Percentiles rank a stretch among this genome's conserved stretches.
These are phyloP conservation scores for Paratilapia polleni DNA, from an alignment of 2,113 vertebrate species.

Conservation along the genomic window DNA sequence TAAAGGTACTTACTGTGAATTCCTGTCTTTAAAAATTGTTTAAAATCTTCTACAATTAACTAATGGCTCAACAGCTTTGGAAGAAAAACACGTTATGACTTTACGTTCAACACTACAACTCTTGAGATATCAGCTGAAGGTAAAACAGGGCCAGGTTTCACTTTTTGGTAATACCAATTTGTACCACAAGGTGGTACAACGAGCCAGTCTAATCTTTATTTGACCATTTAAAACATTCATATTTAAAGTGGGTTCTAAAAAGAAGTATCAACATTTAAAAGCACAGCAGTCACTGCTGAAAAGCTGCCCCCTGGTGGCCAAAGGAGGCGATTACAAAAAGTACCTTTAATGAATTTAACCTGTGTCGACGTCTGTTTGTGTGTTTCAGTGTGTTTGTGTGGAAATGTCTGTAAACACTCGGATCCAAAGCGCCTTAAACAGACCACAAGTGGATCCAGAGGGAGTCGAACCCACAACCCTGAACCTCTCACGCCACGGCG, in stretches of 20 bases:
- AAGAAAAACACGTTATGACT: background rate
- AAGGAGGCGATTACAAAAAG: background rate
- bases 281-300: rapidly evolving
- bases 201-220: background rate
- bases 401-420: slow-evolving; percentile 77
- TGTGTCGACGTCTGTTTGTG: background rate
- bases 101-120: background rate
- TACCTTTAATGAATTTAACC: background rate
- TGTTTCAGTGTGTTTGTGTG: slow-evolving; percentile 86
- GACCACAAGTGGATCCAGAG: slow-evolving; percentile 50
- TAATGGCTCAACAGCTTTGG: no score
- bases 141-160: background rate
- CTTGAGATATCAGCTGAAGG: background rate
- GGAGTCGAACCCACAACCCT: background rate
- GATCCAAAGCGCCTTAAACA: slow-evolving; percentile 50
- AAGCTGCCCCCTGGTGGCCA: background rate
- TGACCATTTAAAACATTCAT: background rate
- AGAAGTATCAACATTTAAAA: background rate
- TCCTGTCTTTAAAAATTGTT: background rate
- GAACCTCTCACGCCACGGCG: background rate
- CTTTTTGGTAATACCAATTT: background rate
- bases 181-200: background rate
- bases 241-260: background rate
- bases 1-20: no score
- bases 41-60: background rate